These are phyloP conservation scores for Moxostoma hubbsi DNA, from an alignment of 2,797 vertebrate species.

Conservation along the genomic window DNA sequence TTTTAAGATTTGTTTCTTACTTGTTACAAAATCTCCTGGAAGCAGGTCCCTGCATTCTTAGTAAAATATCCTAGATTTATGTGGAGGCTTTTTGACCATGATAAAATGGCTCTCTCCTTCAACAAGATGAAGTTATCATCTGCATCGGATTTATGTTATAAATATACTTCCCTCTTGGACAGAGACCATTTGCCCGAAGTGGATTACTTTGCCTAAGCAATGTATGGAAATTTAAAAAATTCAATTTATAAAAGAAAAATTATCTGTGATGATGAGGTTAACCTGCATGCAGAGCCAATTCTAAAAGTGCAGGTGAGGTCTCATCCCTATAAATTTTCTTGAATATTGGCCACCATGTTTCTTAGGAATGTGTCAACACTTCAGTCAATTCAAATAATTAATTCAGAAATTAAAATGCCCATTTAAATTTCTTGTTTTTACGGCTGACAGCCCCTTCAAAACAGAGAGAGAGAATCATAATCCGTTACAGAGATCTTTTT, in stretches of 20 bases:
- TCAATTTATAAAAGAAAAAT: slow-evolving; percentile 1
- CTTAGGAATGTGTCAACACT: neutral
- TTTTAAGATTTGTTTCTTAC: slow-evolving; percentile 53
- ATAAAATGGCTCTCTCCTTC: slow-evolving; percentile 40
- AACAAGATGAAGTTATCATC: slow-evolving; percentile 52
- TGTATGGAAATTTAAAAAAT: slow-evolving; percentile 29
- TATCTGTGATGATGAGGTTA: neutral
- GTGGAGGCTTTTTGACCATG: slow-evolving; percentile 40
- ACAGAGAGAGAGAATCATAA: neutral
- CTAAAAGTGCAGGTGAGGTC: neutral
- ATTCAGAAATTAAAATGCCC: slow-evolving; percentile 1
- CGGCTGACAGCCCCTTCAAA: neutral
- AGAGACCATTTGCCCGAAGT: slow-evolving; percentile 33
- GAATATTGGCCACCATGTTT: neutral
- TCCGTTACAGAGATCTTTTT: neutral
- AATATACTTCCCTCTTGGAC: slow-evolving; percentile 39
- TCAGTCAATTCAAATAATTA: neutral
- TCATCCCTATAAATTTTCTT: neutral
- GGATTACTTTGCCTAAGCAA: slow-evolving; percentile 34
- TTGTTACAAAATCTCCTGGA: slow-evolving; percentile 47
- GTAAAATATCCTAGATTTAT: slow-evolving; percentile 51
- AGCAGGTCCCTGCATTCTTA: slow-evolving; percentile 33
- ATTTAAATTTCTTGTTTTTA: slow-evolving; percentile 12
- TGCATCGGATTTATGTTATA: slow-evolving; percentile 41
- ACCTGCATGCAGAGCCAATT: neutral